Conservation (phyloP, 2,888 invertebrate genomes). For the Erannis defoliaria region DNA sequence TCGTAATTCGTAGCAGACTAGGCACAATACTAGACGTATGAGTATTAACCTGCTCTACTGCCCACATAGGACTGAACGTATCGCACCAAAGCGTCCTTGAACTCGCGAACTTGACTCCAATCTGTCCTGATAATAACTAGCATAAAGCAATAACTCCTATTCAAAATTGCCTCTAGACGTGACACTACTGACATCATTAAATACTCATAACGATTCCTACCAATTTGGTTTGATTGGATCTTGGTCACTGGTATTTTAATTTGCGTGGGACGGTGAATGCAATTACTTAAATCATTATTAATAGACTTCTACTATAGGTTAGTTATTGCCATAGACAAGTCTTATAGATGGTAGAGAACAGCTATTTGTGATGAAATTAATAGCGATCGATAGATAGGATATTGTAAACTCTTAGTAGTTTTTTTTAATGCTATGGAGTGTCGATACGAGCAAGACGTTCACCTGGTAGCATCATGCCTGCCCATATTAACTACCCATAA, state of each 20-base stretch:
- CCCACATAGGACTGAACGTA: neutral
- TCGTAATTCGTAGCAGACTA: neutral
- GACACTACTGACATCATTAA: conserved; percentile 30
- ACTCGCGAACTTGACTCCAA: conserved; percentile 31
- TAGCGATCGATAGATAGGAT: too few relatives aligned
- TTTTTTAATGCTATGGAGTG: too few relatives aligned
- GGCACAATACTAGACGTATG: neutral
- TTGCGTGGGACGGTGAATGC: conserved; percentile 14
- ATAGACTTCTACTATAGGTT: neutral
- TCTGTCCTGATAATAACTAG: conserved; percentile 11
- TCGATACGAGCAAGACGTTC: too few relatives aligned
- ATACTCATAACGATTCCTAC: conserved; percentile 12
- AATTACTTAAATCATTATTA: conserved; percentile 1
- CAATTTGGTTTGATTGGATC: conserved; percentile 22
- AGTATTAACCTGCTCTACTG: conserved; percentile 10
- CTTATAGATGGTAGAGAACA: neutral
- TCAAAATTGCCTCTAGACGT: conserved; percentile 9
- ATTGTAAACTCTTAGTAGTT: too few relatives aligned
- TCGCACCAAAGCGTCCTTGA: conserved; percentile 5
- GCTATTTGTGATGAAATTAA: neutral
- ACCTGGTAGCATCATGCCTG: too few relatives aligned
- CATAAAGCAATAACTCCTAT: conserved; percentile 8
- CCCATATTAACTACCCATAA: too few relatives aligned
- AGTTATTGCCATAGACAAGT: neutral
- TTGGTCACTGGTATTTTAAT: conserved; percentile 21